Evolutionary conservation across 1,140 invertebrate species (phyloP).

Genomic region (Sesamia nonagrioides): DNA sequence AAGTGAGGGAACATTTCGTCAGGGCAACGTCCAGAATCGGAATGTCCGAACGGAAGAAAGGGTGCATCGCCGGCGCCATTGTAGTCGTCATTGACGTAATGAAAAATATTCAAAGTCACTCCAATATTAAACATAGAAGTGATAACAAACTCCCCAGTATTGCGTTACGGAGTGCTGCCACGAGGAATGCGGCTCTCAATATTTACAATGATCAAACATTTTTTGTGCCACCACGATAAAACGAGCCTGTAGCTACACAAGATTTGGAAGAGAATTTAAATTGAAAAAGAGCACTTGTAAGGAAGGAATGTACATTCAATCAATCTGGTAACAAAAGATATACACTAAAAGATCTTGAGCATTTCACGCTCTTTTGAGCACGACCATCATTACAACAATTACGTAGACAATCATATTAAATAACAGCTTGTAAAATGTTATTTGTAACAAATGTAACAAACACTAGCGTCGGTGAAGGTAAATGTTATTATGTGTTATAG

Average conservation of each 20-base stretch:
- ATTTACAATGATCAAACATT: constrained; percentile 49
- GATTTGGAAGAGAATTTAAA: constrained; percentile 25
- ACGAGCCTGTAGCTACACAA: constrained; percentile 3
- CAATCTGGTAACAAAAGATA: constrained; percentile 9
- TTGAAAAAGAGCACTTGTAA: not conserved
- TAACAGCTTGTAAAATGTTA: constrained; percentile 16
- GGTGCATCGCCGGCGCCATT: constrained; percentile 35
- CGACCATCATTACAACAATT: constrained; percentile 33
- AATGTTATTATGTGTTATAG: constrained; percentile 37
- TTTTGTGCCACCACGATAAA: constrained; percentile 37
- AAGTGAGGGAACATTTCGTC: constrained; percentile 6
- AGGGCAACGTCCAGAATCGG: constrained; percentile 50
- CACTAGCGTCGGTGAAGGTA: not conserved
- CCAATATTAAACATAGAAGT: constrained; percentile 52
- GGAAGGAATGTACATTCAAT: constrained; percentile 22
- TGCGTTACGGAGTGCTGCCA: constrained; percentile 25
- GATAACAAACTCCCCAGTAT: constrained; percentile 37
- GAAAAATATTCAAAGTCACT: constrained; percentile 57
- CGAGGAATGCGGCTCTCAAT: constrained; percentile 52
- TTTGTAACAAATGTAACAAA: not conserved
- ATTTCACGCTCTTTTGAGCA: constrained; percentile 30
- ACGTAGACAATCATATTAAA: constrained; percentile 36
- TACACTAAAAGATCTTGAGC: not conserved
- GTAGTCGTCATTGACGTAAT: constrained; percentile 39
- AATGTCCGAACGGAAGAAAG: constrained; percentile 47